phyloP scores from a whole-genome alignment of 2,113 vertebrate species.

The Pristiophorus japonicus region DNA sequence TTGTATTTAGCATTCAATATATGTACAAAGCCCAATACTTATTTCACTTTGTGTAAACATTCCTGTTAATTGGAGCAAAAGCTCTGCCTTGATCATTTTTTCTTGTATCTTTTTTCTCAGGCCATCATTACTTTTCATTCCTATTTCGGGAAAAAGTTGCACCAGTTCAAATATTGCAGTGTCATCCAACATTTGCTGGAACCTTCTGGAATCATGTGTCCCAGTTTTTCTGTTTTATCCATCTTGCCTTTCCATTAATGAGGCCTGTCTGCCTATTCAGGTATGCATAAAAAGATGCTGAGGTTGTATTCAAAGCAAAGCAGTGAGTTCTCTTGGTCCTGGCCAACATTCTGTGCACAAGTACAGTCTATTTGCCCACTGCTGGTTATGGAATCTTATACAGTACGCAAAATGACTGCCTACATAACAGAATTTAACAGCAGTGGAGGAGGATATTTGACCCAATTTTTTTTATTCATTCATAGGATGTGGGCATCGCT shows the following conservation, averaged over 20 bases:
- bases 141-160: background rate
- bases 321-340: background rate
- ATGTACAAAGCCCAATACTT: background rate
- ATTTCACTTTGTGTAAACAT: background rate
- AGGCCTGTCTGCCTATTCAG: background rate
- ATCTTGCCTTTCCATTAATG: background rate
- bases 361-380: background rate
- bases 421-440: background rate
- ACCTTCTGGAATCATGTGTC: background rate
- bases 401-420: background rate
- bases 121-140: background rate
- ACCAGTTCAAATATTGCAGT: background rate
- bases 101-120: background rate
- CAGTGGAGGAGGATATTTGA: background rate
- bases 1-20: background rate
- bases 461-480: no score
- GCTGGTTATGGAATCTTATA: background rate
- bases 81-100: background rate
- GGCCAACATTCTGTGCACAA: no score
- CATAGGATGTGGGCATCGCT: no score
- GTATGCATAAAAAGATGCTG: background rate
- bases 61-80: background rate
- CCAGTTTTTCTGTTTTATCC: background rate
- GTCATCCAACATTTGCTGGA: background rate
- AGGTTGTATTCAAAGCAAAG: background rate